Base-by-base conservation (phyloP, 2,113 vertebrate species). In the Leptosomus discolor region DNA sequence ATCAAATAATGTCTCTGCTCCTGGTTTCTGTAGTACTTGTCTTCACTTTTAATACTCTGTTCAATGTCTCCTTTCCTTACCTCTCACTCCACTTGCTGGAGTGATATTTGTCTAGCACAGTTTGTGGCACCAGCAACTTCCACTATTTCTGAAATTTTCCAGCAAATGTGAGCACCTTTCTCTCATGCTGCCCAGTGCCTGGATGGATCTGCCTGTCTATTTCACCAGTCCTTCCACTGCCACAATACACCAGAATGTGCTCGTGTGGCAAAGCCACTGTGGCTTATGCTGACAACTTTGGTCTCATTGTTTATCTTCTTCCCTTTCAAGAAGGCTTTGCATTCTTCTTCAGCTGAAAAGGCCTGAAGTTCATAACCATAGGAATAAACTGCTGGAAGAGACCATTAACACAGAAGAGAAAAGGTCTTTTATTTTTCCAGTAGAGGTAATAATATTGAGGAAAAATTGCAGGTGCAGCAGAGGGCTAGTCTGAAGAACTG, bases 191-290 rank as follows among this genome's bases (percentile, higher is more conserved):
- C 16, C 23, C 46, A 57, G 15, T 6, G 16, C 32, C 6, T 15
- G 4, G 4, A 3, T 70, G 17, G 41, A 45, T 79, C 21, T 91
- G 15, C 3, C 8, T 46, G n/a, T 43, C 21, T 58, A 1, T 60
- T 24, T 83, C 39, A 64, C 16, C 32, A 43, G 21, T 36, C 11
- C 21, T 77, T 48, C 50, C 30, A 17, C 30, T 69, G 23, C 8
- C 30, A 45, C 34, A 45, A 17, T 23, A 58, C 15, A 58, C 5
- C 15, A 37, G 17, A 9, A 30, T 0, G 0, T 36, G 15, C 29
- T 50, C 18, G 23, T 64, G 13, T 56, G 20, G 3, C 39, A 87
- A 24, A 65, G 19, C 15, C 60, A 39, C 21, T n/a, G 19, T 19
- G 34, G 6, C 5, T 85, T 53, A 36, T 29, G 18, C 8, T 16